Base-by-base conservation (phyloP, 2,113 vertebrate genomes). In the Raja brachyura region DNA sequence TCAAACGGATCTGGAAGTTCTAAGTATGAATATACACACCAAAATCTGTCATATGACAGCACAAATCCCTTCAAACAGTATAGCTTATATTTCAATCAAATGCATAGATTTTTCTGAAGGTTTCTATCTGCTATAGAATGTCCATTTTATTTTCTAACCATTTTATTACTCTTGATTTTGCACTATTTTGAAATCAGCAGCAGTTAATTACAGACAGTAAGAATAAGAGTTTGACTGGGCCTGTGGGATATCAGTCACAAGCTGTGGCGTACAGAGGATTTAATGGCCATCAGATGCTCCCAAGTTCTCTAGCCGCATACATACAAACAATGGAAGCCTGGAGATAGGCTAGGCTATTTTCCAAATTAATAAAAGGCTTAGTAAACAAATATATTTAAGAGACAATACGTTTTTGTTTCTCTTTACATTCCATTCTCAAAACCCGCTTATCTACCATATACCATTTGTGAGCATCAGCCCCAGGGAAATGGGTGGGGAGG, bases 401-500 rank as follows among this genome's bases (percentile, higher is more conserved):
- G 83, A 66, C 83, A 92, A 22, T 54, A 63, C 48, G 73, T 68
- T 74, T 92, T 92, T 92, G 66, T 54, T 48, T 90, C 33, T 73
- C 68, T 73, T 73, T 92, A 68, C 66, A 92, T 92, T 73, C 90
- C 63, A 92, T 92, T 73, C 68, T 74, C 68, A 70, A 66, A 70
- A 48, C 88, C 4, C 31, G 33, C 20, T 92, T 92, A 92, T 92
- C 90, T 48, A 92, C 90, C 90, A 73, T 54, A 92, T 70, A 92
- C 33, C 56, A 93, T 74, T 94, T 94, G 93, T 20, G 94, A 93
- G 31, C 61, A 75, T 90, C 28, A 94, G 93, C 94, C 94, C 94
- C 93, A 33, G 93, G 95, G 59, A 88, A 61, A 63, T 63, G 83
- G 95, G 48, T 66, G 33, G 4, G 10, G 93, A 54, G 94, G 59